These are phyloP conservation scores for Pangasius djambal DNA, from an alignment of 2,797 vertebrate genomes.

Conservation along the genomic window DNA sequence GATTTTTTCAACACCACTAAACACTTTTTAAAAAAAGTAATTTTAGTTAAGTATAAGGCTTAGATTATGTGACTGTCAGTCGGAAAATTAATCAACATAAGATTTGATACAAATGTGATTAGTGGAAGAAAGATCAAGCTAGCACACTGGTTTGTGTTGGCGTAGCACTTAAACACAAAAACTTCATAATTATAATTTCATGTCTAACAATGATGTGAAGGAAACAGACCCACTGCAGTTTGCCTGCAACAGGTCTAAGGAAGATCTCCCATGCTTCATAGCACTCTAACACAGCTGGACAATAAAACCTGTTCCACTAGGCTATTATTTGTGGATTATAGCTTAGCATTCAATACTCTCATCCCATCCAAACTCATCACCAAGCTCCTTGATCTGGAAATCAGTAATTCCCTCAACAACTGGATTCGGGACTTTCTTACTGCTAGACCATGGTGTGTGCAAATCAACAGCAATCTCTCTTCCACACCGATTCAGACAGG, in stretches of 20 bases:
- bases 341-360: not conserved
- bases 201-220: too few relatives aligned
- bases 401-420: not conserved
- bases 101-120: too few relatives aligned
- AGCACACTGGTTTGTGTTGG: too few relatives aligned
- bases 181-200: not conserved
- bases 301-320: not conserved
- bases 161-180: not conserved
- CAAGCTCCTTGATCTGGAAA: slow-evolving; percentile 1
- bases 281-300: not conserved
- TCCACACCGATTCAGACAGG: not conserved
- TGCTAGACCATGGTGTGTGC: not conserved
- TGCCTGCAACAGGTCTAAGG: not conserved
- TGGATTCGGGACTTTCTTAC: not conserved
- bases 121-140: too few relatives aligned
- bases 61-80: too few relatives aligned
- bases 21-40: not conserved
- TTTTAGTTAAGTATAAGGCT: too few relatives aligned
- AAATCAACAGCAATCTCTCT: slow-evolving; percentile 11
- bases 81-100: too few relatives aligned
- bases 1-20: not conserved
- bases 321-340: slow-evolving; percentile 17
- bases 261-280: not conserved
- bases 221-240: not conserved
- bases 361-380: slow-evolving; percentile 13